These are phyloP conservation scores for Cardiocondyla obscurior DNA, from an alignment of 1,140 invertebrate genomes.

Conservation along the genomic window DNA sequence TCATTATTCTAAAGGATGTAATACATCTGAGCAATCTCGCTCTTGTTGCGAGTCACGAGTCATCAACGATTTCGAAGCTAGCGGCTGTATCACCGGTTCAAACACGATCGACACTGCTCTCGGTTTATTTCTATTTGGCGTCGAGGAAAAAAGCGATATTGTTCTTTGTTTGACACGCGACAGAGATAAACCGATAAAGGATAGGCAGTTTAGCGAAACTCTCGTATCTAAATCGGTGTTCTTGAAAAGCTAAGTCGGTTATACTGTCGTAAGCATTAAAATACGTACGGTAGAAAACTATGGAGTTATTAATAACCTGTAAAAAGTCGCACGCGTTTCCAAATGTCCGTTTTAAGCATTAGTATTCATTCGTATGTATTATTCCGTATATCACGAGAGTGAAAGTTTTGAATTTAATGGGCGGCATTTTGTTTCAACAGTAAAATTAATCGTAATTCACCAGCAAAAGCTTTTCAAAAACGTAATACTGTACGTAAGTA, in stretches of 20 bases:
- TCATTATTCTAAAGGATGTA: conserved; percentile 45
- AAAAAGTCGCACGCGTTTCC: conserved; percentile 67
- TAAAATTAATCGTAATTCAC: conserved; percentile 66
- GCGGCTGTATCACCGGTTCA: conserved; percentile 22
- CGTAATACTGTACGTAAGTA: conserved; percentile 64
- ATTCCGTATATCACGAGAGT: conserved; percentile 37
- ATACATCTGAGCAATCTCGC: conserved; percentile 66
- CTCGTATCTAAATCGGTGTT: conserved; percentile 44
- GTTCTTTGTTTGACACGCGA: not conserved
- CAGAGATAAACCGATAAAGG: conserved; percentile 42
- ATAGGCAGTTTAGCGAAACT: conserved; percentile 28
- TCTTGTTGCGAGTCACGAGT: conserved; percentile 40
- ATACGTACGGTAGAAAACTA: conserved; percentile 71
- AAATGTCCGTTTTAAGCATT: conserved; percentile 33
- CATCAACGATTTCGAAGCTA: conserved; percentile 37
- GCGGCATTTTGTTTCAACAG: conserved; percentile 67
- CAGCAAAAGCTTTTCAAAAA: conserved; percentile 64
- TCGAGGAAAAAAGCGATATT: conserved; percentile 4
- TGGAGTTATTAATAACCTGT: conserved; percentile 68
- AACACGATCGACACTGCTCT: conserved; percentile 36
- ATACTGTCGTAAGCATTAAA: conserved; percentile 66
- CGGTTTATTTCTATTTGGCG: conserved; percentile 10
- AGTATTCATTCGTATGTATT: conserved; percentile 33
- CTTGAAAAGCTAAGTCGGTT: conserved; percentile 44
- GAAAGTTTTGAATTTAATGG: conserved; percentile 65